Evolutionary conservation across 2,888 invertebrate species (phyloP), one percentile per base, ranked within the genome.

Genomic region (Lordiphosa fenestrarum): DNA sequence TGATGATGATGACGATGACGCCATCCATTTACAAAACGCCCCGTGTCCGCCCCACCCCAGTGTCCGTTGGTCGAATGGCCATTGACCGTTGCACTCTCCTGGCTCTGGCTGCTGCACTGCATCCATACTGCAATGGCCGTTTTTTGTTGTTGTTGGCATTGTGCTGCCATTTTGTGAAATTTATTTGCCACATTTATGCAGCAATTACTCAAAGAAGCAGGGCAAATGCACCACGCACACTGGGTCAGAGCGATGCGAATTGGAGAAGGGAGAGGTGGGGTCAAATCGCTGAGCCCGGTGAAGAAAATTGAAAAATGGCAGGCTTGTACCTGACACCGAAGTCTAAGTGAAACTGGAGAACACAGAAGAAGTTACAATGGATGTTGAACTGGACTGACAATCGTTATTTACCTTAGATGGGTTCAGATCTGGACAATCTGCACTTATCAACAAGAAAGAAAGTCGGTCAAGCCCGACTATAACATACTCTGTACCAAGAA

Each of bases 71-170:
- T 40, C 42, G 44, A 13, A 35, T 64, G 55, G 41, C 55, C 58
- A 42, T 37, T 59, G 59, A 35, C 49, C 56, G 30, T 15, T 64
- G 65, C 56, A 64, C 39, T 63, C 62, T 40, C 30, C 33, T 42
- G 35, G 6, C 47, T 33, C 23, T 21, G 19, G 30, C 30, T 62
- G 40, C 40, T 6, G 39, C 23, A 53, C 62, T 41, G 62, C 62
- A 52, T 52, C n/a, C 58, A 48, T 19, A 44, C 30, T 21, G 15
- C 13, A 49, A 12, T 35, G 5, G 36, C 21, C 47, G 35, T 10
- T 30, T 30, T 15, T n/a, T n/a, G n/a, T n/a, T 30, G 30, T 30
- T 30, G 30, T 10, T 10, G 30, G 40, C 53, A 62, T 47, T 61
- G 63, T 62, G 23, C 38, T 39, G 40, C 15, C n/a, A 40, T 41